Percentiles rank a stretch among this genome's conserved stretches.
phyloP scores from a whole-genome alignment of 2,888 invertebrate genomes.

The Xestia sexstrigata region DNA sequence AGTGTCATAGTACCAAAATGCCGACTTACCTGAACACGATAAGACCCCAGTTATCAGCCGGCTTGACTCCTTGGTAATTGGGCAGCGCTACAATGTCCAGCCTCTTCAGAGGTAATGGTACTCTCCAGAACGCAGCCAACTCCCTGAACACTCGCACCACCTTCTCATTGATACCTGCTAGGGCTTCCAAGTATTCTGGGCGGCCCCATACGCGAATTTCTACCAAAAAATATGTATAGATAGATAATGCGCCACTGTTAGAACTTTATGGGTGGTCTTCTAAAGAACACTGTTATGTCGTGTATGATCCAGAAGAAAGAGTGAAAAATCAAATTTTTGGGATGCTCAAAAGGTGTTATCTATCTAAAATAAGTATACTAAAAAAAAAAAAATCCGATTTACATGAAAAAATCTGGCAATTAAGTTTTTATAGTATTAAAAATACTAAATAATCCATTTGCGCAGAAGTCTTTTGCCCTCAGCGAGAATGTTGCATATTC shows the following conservation, averaged over 20 bases:
- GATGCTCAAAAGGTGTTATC: too few species aligned
- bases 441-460: not conserved
- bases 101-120: slow-evolving; percentile 92
- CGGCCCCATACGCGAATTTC: slow-evolving; percentile 92
- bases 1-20: not conserved
- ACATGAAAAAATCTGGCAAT: not conserved
- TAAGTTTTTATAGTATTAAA: not conserved
- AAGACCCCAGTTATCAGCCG: slow-evolving; percentile 95
- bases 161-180: slow-evolving; percentile 91
- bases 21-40: slow-evolving; percentile 93
- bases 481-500: not conserved
- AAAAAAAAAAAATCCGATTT: too few species aligned
- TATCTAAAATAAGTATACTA: not conserved
- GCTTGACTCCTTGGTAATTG: slow-evolving; percentile 92
- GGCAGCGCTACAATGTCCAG: slow-evolving; percentile 94
- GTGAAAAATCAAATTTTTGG: not conserved
- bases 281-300: too few species aligned
- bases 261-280: too few species aligned
- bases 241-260: too few species aligned
- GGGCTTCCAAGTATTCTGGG: slow-evolving; percentile 90
- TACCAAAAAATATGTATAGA: too few species aligned
- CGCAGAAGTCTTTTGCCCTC: not conserved
- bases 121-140: slow-evolving; percentile 92
- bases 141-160: slow-evolving; percentile 90
- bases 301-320: not conserved